phyloP scores from a whole-genome alignment of 2,888 invertebrate species.

The Xestia ashworthii region DNA sequence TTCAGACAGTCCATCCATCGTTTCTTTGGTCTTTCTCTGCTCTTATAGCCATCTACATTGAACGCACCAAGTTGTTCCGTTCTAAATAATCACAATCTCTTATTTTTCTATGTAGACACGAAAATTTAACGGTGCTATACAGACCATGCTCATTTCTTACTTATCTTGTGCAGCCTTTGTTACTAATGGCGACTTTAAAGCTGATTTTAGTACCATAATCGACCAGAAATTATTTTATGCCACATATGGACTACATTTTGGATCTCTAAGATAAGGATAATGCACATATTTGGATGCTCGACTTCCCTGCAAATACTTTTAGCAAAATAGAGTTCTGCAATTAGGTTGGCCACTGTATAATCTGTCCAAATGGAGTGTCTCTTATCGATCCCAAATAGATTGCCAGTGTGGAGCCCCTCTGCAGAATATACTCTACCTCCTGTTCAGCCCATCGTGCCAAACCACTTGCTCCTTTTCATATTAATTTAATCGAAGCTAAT shows the following conservation, averaged over 20 bases:
- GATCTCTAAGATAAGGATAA: neutral
- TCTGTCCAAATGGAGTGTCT: no score
- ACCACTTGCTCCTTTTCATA: no score
- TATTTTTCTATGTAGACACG: slow-evolving; percentile 26
- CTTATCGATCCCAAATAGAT: no score
- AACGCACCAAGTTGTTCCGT: slow-evolving; percentile 15
- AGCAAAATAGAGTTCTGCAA: neutral
- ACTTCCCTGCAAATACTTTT: neutral
- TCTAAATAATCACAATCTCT: slow-evolving; percentile 45
- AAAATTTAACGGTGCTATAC: slow-evolving; percentile 47
- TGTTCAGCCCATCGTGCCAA: no score
- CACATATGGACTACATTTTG: neutral
- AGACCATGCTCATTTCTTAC: slow-evolving; percentile 48
- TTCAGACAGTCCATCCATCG: no score
- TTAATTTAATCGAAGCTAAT: no score
- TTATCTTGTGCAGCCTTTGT: slow-evolving; percentile 61
- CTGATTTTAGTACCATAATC: slow-evolving; percentile 31
- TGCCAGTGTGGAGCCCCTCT: no score
- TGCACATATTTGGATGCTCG: neutral
- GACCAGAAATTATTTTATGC: slow-evolving; percentile 21
- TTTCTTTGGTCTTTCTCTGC: no score
- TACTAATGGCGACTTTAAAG: slow-evolving; percentile 57
- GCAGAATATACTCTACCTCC: no score
- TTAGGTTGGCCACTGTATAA: neutral
- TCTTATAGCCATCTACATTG: neutral